phyloP scores from a whole-genome alignment of 2,888 invertebrate species.

The Euproctis similis region DNA sequence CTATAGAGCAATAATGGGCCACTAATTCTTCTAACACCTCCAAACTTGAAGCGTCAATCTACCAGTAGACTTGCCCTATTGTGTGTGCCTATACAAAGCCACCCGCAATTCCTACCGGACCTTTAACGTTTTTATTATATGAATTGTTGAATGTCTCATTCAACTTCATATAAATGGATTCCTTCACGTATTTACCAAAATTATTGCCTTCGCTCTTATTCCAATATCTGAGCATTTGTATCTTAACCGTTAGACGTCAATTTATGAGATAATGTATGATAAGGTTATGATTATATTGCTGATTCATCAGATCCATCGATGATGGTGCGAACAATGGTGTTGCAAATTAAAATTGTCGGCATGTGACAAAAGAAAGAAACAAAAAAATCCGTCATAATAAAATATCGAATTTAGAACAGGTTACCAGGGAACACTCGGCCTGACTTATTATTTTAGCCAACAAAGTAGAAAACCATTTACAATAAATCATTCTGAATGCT shows the following conservation, averaged over 20 bases:
- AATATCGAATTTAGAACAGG: conserved; percentile 69
- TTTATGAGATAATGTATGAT: too few relatives aligned
- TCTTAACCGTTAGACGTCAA: conserved; percentile 8
- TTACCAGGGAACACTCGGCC: conserved; percentile 53
- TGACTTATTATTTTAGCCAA: conserved; percentile 74
- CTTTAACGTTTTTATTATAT: conserved; percentile 64
- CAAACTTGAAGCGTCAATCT: conserved; percentile 64
- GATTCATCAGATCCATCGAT: conserved; percentile 37
- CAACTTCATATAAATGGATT: conserved; percentile 39
- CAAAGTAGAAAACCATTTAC: conserved; percentile 77
- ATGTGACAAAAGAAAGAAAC: conserved; percentile 47
- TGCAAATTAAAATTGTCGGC: conserved; percentile 57
- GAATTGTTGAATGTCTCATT: conserved; percentile 62
- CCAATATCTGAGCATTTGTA: too few relatives aligned
- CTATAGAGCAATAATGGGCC: conserved; percentile 67
- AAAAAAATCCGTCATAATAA: conserved; percentile 64
- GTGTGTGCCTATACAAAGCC: conserved; percentile 60
- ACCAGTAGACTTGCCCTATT: conserved; percentile 44
- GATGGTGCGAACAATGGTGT: conserved; percentile 43
- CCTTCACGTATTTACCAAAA: conserved; percentile 31
- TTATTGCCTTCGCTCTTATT: conserved; percentile 18
- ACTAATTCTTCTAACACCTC: conserved; percentile 74
- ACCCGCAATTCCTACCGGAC: conserved; percentile 65
- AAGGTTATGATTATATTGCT: conserved; percentile 38
- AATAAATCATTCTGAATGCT: conserved; percentile 76